Conservation (phyloP, 2,113 vertebrate genomes). For the Pangasianodon hypophthalmus region DNA sequence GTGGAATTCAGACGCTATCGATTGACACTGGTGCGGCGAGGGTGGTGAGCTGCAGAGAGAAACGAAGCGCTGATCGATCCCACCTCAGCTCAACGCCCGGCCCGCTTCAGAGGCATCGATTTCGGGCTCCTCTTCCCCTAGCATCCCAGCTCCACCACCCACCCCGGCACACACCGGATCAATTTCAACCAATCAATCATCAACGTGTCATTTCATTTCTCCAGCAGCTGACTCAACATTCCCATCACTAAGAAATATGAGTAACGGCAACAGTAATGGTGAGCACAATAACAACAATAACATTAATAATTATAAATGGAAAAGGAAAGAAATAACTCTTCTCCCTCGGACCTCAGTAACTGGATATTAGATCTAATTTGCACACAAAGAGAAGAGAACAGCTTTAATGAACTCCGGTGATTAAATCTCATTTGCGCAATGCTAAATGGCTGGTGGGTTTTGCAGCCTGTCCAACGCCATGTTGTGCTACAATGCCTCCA, state of each 20-base stretch:
- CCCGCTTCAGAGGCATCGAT: conserved; percentile 53
- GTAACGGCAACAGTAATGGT: not conserved
- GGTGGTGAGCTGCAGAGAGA: conserved; percentile 45
- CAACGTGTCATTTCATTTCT: conserved; percentile 68
- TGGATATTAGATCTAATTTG: not conserved
- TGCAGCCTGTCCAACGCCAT: not conserved
- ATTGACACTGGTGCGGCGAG: conserved; percentile 49
- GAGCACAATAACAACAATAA: conserved; percentile 8
- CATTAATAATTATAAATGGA: not conserved
- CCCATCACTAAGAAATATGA: conserved; percentile 34
- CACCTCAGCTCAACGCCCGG: conserved; percentile 36
- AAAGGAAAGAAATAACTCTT: not conserved
- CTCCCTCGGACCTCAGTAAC: not conserved
- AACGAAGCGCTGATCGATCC: conserved; percentile 53
- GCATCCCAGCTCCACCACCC: conserved; percentile 54
- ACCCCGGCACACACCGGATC: conserved; percentile 66
- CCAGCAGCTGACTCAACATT: conserved; percentile 45
- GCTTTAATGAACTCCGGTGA: conserved; percentile 21
- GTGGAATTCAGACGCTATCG: conserved; percentile 53
- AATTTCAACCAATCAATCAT: conserved; percentile 71
- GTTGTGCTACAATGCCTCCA: not conserved
- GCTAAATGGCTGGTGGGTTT: not conserved
- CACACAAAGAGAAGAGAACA: conserved; percentile 16
- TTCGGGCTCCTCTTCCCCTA: conserved; percentile 49
- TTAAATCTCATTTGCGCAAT: conserved; percentile 11